phyloP scores from a whole-genome alignment of 2,113 vertebrate genomes.

The Crypturellus undulatus region DNA sequence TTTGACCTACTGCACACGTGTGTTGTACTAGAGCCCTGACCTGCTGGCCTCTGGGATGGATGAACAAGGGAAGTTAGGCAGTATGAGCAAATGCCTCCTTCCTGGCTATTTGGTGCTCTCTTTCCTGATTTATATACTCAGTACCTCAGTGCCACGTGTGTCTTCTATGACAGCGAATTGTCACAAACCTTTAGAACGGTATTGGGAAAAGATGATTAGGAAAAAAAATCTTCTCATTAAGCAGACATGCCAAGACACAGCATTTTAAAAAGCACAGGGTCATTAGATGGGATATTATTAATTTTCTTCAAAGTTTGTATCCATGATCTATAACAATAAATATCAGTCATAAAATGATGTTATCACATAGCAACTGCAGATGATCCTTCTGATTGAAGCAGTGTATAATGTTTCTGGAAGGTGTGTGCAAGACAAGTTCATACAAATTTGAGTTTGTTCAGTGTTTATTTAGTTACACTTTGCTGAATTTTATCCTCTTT shows the following conservation, averaged over 20 bases:
- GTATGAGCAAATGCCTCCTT: background rate
- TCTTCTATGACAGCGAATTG: background rate
- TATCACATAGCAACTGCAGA: slow-evolving; percentile 39
- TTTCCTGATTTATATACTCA: slow-evolving; percentile 14
- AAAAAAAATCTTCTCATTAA: background rate
- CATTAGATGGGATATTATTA: slow-evolving; percentile 47
- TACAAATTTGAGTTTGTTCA: slow-evolving; percentile 40
- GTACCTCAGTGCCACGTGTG: background rate
- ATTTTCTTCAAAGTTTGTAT: slow-evolving; percentile 52
- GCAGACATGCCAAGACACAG: background rate
- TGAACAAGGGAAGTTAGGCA: background rate
- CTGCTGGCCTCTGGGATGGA: background rate
- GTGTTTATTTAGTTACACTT: slow-evolving; percentile 28
- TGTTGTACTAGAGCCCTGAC: background rate
- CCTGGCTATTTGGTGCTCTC: background rate
- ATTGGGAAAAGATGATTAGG: background rate
- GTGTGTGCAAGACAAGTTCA: slow-evolving; percentile 41
- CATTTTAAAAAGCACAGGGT: background rate
- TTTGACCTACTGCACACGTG: background rate
- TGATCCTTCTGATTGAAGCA: slow-evolving; percentile 1
- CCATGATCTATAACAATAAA: slow-evolving; percentile 34
- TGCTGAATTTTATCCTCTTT: slow-evolving; percentile 23
- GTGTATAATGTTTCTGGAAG: slow-evolving; percentile 20
- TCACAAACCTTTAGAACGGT: background rate
- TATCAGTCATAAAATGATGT: slow-evolving; percentile 36